Evolutionary conservation across 2,888 invertebrate genomes (phyloP), one percentile per base, ranked within the genome.

Genomic region (Agrochola circellaris): DNA sequence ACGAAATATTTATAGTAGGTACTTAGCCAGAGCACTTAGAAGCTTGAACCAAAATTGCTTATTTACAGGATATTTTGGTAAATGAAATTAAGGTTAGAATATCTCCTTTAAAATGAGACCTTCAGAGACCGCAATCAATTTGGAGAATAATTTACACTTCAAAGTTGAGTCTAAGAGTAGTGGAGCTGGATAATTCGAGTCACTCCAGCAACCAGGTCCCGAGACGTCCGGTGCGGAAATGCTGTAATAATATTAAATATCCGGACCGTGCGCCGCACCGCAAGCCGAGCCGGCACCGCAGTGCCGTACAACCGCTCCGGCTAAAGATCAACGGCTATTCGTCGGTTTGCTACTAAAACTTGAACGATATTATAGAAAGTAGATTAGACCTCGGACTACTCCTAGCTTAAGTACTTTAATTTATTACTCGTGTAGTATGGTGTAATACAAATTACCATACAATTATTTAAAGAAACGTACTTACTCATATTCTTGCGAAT

Each of bases 211-310:
- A 42, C 51, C 56, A 79, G 71, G 64, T 54, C 87, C 83, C 68
- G 75, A 83, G 81, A 79, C 85, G 81, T 89, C 88, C 86, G 87
- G 82, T 81, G 81, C 85, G 87, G 90, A 90, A 84, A 89, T 85
- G 80, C 79, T 77, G 76, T 90, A 89, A 91, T 90, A 90, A 87
- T 90, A 88, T 90, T 87, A 87, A 88, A 89, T 90, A 91, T 88
- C 90, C 89, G 84, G 79, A 45, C 62, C 73, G 73, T 72, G 67
- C 65, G 75, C 48, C 38, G 54, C 72, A 66, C 78, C 84, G 70
- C 77, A 67, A 67, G 85, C 66, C 61, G 58, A 58, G 20, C 75
- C 61, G 58, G 4, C 69, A 15, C 80, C 79, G 34, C 66, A 61
- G 48, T 13, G 68, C 64, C 38, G 42, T n/a, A 56, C 38, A 54